A percentile compares a stretch with the other conserved stretches of the same genome.
phyloP scores from a whole-genome alignment of 2,888 invertebrate genomes.

The Tenthredo amoena region DNA sequence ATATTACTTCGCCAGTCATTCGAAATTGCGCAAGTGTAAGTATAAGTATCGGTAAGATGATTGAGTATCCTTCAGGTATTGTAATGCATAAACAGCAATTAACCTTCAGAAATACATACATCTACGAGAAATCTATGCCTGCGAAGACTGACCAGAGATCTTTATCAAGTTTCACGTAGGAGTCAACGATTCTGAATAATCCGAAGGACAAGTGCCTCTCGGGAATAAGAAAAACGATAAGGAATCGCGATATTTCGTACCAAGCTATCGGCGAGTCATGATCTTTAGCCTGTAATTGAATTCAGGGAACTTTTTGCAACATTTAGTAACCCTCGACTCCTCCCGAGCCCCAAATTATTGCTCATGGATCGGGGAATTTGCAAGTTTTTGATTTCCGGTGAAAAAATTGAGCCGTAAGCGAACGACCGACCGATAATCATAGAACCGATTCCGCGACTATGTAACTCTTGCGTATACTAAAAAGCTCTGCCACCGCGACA shows the following conservation, averaged over 20 bases:
- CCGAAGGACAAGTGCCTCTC: neutral
- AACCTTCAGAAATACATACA: constrained; percentile 14
- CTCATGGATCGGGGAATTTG: neutral
- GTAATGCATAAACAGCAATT: constrained; percentile 10
- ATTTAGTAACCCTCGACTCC: neutral
- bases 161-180: neutral
- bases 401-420: neutral
- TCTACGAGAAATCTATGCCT: neutral
- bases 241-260: neutral
- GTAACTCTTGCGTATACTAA: neutral
- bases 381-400: neutral
- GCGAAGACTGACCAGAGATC: neutral
- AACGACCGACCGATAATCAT: neutral
- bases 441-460: neutral
- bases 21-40: neutral
- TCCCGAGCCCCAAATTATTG: neutral
- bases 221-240: neutral
- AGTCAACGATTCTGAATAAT: constrained; percentile 22
- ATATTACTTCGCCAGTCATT: neutral
- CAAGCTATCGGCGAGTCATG: neutral
- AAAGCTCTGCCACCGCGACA: neutral
- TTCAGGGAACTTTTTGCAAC: neutral
- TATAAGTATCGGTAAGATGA: neutral
- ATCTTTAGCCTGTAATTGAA: neutral
- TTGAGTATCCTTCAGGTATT: neutral